Conservation (phyloP, 2,113 vertebrate species). For the Misgurnus mizolepis region DNA sequence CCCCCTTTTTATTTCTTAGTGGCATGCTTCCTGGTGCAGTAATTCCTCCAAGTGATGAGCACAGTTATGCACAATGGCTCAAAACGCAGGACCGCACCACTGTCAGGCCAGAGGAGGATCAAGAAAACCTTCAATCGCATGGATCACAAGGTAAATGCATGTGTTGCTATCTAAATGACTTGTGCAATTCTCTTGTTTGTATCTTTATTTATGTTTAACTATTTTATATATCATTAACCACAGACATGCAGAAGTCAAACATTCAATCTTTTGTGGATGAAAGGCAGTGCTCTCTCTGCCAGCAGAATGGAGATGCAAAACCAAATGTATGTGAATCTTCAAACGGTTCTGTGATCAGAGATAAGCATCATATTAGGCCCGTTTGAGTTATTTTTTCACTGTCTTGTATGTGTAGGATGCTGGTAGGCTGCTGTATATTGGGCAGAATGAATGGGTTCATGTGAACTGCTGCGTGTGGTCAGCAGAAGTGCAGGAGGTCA, state of each 20-base stretch:
- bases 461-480: slow-evolving; percentile 93
- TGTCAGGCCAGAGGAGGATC: slow-evolving; percentile 42
- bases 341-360: neutral
- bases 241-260: slow-evolving; percentile 56
- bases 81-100: slow-evolving; percentile 69
- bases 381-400: neutral
- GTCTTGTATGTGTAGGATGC: slow-evolving; percentile 72
- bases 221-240: slow-evolving; percentile 14
- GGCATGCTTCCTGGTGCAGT: slow-evolving; percentile 86
- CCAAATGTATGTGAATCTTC: slow-evolving; percentile 72
- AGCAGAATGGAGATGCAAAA: slow-evolving; percentile 80
- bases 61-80: slow-evolving; percentile 88
- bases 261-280: slow-evolving; percentile 60
- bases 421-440: slow-evolving; percentile 85
- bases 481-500: slow-evolving; percentile 87
- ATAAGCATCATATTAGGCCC: neutral
- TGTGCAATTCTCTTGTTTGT: neutral
- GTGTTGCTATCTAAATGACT: neutral
- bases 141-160: slow-evolving; percentile 58
- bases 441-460: slow-evolving; percentile 92
- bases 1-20: slow-evolving; percentile 61
- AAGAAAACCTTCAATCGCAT: slow-evolving; percentile 7
- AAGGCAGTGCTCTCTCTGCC: slow-evolving; percentile 85
- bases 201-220: neutral
- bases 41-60: slow-evolving; percentile 85